Percentiles rank a stretch among this genome's conserved stretches.
Conservation (phyloP, 92 coral and sea anemone genomes). For the Chrysogorgia sp. region DNA sequence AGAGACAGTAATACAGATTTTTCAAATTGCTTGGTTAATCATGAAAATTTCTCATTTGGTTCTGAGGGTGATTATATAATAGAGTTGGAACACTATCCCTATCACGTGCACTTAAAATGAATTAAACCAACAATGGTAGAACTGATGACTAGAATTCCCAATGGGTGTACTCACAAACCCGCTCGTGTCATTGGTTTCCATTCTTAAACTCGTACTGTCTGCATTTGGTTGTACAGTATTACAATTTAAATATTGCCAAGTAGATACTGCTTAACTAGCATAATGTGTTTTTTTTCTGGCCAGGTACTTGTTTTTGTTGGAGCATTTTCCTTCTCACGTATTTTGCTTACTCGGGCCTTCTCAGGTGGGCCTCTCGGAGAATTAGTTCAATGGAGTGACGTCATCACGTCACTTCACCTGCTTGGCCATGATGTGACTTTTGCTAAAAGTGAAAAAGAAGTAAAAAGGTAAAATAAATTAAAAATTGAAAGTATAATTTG, state of each 20-base stretch:
- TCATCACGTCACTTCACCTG: conserved; percentile 74
- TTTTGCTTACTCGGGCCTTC: conserved; percentile 59
- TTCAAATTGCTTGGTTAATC: too few species aligned
- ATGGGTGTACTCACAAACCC: too few species aligned
- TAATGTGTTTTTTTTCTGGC: neutral
- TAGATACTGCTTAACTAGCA: neutral
- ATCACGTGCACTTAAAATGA: too few species aligned
- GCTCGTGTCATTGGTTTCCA: too few species aligned
- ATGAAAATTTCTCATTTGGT: too few species aligned
- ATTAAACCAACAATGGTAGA: too few species aligned
- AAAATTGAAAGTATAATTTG: too few species aligned
- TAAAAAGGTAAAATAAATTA: conserved; percentile 68
- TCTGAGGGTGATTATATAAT: too few species aligned
- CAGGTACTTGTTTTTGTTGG: conserved; percentile 82
- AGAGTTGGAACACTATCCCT: too few species aligned
- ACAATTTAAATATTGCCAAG: neutral
- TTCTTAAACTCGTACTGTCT: too few species aligned
- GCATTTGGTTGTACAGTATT: neutral
- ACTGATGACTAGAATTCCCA: too few species aligned
- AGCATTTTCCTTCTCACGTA: conserved; percentile 66
- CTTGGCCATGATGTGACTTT: conserved; percentile 80
- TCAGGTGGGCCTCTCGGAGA: conserved; percentile 90
- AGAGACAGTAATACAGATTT: too few species aligned
- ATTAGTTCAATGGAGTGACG: conserved; percentile 91
- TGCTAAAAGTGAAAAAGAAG: conserved; percentile 54